Evolutionary conservation across 2,888 invertebrate genomes (phyloP), one percentile per base, ranked within the genome.

Genomic region (Nomada ruficornis): DNA sequence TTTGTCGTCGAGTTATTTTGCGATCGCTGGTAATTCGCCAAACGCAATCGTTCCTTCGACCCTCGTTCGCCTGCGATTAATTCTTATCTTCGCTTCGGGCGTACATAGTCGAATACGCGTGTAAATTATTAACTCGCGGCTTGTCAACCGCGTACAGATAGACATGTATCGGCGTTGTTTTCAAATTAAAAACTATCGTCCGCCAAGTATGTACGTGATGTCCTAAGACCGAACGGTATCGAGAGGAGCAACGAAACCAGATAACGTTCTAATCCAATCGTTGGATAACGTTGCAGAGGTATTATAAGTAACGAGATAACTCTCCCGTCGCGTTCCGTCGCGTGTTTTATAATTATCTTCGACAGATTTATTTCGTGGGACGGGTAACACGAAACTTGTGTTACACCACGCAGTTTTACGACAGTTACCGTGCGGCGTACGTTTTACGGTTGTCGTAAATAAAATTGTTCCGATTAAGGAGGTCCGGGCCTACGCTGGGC

Each of bases 1-100:
- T 82, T 81, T 82, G 77, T 72, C 80, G 72, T 2, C 74, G 55
- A 59, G 80, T 83, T 88, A 88, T 86, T 88, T 88, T 74, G 55
- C 80, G 73, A 79, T 74, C 54, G 50, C 76, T 80, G 76, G 81
- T 82, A 73, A 65, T 77, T 42, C 78, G 79, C 73, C 69, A 69
- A 69, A 69, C 42, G 44, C 57, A n/a, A 50, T 55, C 62, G 67
- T n/a, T 20, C 29, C 47, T 11, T 4, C 59, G 23, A 55, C 47
- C 13, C 29, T 50, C 44, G 20, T 60, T 20, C 20, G 57, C 20
- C 55, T 26, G 23, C 47, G 47, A 47, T 15, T 47, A 47, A 47
- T 47, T 47, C 47, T 15, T 47, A 47, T 47, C 15, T 47, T 3
- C 47, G 15, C 15, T 10, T 10, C 47, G 11, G 47, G 15, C 15